phyloP scores from a whole-genome alignment of 2,113 vertebrate species.

The Mola mola region DNA sequence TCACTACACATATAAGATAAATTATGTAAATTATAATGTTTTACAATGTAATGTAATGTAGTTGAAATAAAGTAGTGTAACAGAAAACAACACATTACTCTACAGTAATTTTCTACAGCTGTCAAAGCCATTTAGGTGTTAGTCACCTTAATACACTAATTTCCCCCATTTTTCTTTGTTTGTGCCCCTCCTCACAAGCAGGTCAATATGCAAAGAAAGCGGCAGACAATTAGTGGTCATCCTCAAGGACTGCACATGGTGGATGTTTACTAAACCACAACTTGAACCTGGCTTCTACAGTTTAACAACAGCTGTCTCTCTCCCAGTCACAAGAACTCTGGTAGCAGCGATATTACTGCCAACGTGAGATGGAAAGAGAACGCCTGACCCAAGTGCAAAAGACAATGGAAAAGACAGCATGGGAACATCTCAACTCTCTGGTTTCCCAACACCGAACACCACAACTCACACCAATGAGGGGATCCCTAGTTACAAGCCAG shows the following conservation, averaged over 20 bases:
- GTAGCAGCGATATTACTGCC: constrained; percentile 40
- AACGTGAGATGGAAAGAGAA: constrained; percentile 60
- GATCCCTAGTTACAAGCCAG: constrained; percentile 49
- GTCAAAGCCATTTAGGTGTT: not conserved
- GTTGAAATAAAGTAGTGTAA: too few relatives aligned
- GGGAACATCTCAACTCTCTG: constrained; percentile 78
- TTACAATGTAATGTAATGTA: too few relatives aligned
- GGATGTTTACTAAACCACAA: constrained; percentile 42
- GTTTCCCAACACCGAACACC: constrained; percentile 73
- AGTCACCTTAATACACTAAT: not conserved
- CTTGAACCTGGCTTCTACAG: constrained; percentile 48
- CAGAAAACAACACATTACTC: too few relatives aligned
- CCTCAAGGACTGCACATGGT: constrained; percentile 41
- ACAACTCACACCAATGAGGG: constrained; percentile 46
- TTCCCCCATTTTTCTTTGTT: constrained; percentile 15
- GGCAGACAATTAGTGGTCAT: constrained; percentile 36
- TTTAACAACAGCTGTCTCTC: constrained; percentile 48
- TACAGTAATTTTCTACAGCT: not conserved
- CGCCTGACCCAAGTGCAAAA: constrained; percentile 64
- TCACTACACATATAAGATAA: too few relatives aligned
- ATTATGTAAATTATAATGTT: too few relatives aligned
- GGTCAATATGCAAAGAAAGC: constrained; percentile 40
- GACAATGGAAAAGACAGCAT: constrained; percentile 76
- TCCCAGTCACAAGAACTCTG: constrained; percentile 34
- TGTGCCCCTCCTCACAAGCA: not conserved